Evolutionary conservation across 1,140 invertebrate species (phyloP).

Genomic region (Drosophila melanogaster): DNA sequence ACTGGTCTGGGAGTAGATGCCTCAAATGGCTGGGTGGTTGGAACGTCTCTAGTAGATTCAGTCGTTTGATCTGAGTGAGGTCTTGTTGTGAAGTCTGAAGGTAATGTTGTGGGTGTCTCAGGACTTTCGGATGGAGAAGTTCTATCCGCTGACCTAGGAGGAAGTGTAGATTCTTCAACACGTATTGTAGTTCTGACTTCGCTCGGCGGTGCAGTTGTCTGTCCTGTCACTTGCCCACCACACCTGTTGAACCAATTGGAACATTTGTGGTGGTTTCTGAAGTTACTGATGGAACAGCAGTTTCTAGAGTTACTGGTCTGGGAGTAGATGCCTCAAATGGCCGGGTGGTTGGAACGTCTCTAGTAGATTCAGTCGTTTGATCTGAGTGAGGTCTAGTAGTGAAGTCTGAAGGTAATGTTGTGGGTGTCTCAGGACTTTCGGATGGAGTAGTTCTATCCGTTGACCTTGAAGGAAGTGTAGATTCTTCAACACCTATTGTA

Average conservation of each 20-base stretch:
- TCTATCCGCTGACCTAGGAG: background rate
- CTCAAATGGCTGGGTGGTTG: background rate
- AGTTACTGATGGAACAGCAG: too few relatives aligned
- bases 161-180: background rate
- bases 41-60: background rate
- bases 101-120: background rate
- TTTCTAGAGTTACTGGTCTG: background rate
- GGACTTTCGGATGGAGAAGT: background rate
- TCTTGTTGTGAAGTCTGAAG: background rate
- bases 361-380: conserved; percentile 20
- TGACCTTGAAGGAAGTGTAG: background rate
- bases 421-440: background rate
- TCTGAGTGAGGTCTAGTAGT: background rate
- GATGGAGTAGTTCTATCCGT: background rate
- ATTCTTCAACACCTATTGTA: too few relatives aligned
- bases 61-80: background rate
- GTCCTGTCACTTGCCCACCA: background rate
- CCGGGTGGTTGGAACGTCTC: background rate
- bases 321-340: background rate
- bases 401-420: background rate
- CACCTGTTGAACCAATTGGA: background rate
- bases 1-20: background rate
- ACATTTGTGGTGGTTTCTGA: background rate
- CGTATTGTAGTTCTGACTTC: too few relatives aligned
- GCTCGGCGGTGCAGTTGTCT: background rate